A percentile compares a stretch with the other conserved stretches of the same genome.
These are phyloP conservation scores for Ataeniobius toweri DNA, from an alignment of 2,797 vertebrate species.

Conservation along the genomic window DNA sequence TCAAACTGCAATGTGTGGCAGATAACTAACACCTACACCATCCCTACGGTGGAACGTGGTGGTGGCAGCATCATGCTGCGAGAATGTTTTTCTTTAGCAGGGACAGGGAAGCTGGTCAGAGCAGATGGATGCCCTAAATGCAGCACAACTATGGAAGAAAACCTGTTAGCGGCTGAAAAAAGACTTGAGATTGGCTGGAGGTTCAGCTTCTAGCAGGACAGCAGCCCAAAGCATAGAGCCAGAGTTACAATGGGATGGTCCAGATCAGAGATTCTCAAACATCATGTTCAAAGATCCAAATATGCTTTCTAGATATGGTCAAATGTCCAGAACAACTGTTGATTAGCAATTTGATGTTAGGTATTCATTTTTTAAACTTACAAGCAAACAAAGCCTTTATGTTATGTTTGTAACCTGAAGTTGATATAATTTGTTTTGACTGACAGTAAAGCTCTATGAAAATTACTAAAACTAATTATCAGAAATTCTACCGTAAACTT, in stretches of 20 bases:
- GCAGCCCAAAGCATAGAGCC: too few species aligned
- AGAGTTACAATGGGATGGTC: not conserved
- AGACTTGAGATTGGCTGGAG: too few species aligned
- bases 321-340: not conserved
- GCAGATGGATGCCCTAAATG: too few species aligned
- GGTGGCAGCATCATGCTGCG: not conserved
- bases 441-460: not conserved
- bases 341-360: not conserved
- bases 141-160: too few species aligned
- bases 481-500: too few species aligned
- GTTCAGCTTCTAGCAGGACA: too few species aligned
- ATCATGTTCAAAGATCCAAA: not conserved
- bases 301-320: not conserved
- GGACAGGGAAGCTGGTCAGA: too few species aligned
- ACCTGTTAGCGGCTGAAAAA: too few species aligned
- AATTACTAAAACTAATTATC: not conserved
- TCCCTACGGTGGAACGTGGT: not conserved
- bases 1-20: not conserved
- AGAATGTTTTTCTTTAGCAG: too few species aligned
- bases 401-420: not conserved
- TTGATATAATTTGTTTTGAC: not conserved
- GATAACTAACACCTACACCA: not conserved
- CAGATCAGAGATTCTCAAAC: not conserved
- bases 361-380: not conserved
- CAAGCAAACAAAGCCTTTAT: not conserved